These are phyloP conservation scores for Coturnix japonica DNA, from an alignment of 2,113 vertebrate species.

Conservation along the genomic window DNA sequence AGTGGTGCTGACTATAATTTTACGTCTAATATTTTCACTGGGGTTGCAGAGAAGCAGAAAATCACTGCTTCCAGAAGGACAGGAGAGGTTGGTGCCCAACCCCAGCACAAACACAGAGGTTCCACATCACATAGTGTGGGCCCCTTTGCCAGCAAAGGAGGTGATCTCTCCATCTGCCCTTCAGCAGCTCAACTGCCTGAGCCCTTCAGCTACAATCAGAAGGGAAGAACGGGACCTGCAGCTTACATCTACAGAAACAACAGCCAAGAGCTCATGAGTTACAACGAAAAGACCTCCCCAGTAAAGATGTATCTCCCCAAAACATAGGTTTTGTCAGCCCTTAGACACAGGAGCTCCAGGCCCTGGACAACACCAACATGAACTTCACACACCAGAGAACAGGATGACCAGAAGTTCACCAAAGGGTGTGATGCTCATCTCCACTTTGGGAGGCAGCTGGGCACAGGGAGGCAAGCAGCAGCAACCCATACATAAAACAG, in stretches of 20 bases:
- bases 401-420: background rate
- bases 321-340: background rate
- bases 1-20: background rate
- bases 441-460: rapidly evolving
- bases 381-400: background rate
- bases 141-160: background rate
- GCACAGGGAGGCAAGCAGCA: rapidly evolving
- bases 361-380: background rate
- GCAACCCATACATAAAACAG: background rate
- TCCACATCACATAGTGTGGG: rapidly evolving
- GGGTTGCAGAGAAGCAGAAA: background rate
- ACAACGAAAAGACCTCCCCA: background rate
- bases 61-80: background rate
- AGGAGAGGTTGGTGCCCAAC: background rate
- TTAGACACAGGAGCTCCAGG: background rate
- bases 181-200: background rate
- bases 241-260: background rate
- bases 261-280: background rate
- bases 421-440: background rate
- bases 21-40: background rate
- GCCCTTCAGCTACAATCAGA: background rate
- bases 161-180: background rate
- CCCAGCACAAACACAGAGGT: rapidly evolving
- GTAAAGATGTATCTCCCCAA: background rate
- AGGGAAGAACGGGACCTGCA: background rate